Evolutionary conservation across 2,113 vertebrate genomes (phyloP), one percentile per base, ranked within the genome.

Genomic region (Aplodontia rufa): DNA sequence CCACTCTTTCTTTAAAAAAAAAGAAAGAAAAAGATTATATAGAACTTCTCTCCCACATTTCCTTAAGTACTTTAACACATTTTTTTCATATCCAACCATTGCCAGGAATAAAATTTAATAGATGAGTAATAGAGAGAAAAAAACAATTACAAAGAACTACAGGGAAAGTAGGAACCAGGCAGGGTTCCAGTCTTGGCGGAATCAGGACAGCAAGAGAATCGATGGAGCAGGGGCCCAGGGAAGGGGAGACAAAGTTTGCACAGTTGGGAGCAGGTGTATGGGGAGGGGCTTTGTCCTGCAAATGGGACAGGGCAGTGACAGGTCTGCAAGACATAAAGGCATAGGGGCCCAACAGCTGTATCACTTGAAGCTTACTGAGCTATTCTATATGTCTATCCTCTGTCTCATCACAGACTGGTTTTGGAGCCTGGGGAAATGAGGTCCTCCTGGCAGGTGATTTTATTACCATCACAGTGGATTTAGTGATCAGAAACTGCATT

Each of bases 181-280:
- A 47, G 35, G 19, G 8, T 30, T 58, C 35, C 0, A 1, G 37
- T 42, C 26, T 64, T 80, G 11, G 58, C 51, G 42, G 72, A 28
- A 40, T n/a, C 10, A 8, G 8, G 3, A 1, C 11, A 11, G 26
- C 1, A 4, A 22, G 0, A 1, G 3, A 30, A 22, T 26, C 26
- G 47, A 45, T 5, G 19, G 72, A 78, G 62, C 7, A 5, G 42
- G 20, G 22, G 22, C 26, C 35, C 30, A 9, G 4, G 58, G 45
- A 26, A 0, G 8, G 14, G 32, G 28, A 32, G 30, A 10, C 17
- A 69, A 40, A 40, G 64, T 32, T 53, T 32, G 24, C 49, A 19
- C 32, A 47, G 58, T 37, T 12, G 5, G 13, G 17, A 84, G 6
- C 12, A 55, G 32, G 53, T 24, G 37, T 3, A 20, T 5, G 9